Conservation (phyloP, 2,797 vertebrate genomes). For the Delichon dasypus region DNA sequence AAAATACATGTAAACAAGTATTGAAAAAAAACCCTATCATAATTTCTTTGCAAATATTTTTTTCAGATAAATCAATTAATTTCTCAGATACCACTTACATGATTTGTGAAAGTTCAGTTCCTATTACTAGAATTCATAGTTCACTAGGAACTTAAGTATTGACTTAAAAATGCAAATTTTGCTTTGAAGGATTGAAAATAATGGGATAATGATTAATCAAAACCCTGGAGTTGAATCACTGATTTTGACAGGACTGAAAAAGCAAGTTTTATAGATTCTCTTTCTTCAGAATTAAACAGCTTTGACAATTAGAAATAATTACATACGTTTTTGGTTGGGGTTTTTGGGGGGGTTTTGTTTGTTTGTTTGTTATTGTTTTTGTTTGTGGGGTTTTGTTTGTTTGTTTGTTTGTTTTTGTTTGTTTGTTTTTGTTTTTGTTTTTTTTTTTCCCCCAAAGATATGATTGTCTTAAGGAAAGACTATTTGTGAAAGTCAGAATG, state of each 20-base stretch:
- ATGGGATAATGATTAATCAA: neutral
- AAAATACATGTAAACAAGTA: neutral
- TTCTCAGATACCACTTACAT: neutral
- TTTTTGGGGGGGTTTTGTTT: too few relatives aligned
- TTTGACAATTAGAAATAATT: neutral
- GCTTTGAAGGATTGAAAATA: neutral
- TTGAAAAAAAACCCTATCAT: neutral
- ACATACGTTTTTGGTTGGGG: too few relatives aligned
- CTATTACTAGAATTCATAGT: neutral
- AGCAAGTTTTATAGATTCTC: neutral
- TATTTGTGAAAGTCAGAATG: neutral
- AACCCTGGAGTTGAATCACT: neutral
- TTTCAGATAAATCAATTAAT: neutral
- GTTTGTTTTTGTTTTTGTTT: neutral
- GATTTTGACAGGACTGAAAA: neutral
- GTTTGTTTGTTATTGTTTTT: too few relatives aligned
- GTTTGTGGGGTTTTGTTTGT: too few relatives aligned
- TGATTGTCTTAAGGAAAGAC: neutral
- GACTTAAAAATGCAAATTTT: neutral
- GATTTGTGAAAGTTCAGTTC: neutral
- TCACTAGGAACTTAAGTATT: neutral
- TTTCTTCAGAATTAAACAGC: neutral
- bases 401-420: too few relatives aligned
- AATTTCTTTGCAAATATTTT: neutral
- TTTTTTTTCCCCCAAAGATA: neutral